Evolutionary conservation across 2,113 vertebrate genomes (phyloP).

Genomic region (Aegithalos caudatus): DNA sequence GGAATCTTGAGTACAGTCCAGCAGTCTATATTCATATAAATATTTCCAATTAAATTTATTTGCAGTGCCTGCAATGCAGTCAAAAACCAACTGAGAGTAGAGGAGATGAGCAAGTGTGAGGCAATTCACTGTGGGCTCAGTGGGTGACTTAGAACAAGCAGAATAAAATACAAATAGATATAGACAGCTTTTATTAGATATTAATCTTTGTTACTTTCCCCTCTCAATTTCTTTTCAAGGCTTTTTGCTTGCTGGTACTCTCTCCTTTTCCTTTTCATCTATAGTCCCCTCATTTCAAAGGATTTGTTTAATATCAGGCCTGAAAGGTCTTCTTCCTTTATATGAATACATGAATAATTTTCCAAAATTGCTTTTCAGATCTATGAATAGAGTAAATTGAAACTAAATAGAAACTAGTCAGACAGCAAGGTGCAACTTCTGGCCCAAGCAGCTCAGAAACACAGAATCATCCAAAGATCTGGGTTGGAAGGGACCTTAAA

Average conservation of each 20-base stretch:
- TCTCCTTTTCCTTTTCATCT: neutral
- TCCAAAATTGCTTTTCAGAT: neutral
- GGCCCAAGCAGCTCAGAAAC: neutral
- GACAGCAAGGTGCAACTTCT: neutral
- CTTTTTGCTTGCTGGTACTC: neutral
- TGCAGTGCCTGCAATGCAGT: neutral
- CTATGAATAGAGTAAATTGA: neutral
- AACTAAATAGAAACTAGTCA: neutral
- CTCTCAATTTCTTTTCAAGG: neutral
- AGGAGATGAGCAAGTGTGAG: neutral
- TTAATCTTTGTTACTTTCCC: neutral
- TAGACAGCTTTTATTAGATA: neutral
- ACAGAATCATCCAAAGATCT: neutral
- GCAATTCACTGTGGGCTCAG: neutral
- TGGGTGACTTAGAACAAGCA: neutral
- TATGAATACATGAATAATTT: constrained; percentile 14
- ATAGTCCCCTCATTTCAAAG: neutral
- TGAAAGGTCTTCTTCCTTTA: neutral
- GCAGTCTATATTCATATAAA: neutral
- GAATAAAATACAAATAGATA: neutral
- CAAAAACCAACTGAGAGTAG: neutral
- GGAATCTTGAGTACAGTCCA: neutral
- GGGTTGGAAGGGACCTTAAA: neutral
- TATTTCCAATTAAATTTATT: constrained; percentile 21
- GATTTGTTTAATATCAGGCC: neutral